Conservation (phyloP, 2,888 invertebrate genomes). For the Holacanthella duospinosa region DNA sequence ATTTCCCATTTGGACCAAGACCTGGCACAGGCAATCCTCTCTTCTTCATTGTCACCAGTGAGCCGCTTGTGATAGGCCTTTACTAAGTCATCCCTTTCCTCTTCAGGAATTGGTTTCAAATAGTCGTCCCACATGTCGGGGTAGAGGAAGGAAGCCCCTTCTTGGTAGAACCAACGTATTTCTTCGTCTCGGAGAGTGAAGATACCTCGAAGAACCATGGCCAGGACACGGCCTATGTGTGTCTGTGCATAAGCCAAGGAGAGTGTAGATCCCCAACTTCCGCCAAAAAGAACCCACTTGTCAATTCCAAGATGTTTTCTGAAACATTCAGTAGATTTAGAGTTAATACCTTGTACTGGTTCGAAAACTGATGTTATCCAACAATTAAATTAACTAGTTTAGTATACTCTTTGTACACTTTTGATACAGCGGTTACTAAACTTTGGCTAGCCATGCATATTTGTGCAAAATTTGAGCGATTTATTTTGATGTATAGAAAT, state of each 20-base stretch:
- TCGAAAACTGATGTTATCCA: too few relatives aligned
- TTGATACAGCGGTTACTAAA: too few relatives aligned
- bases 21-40: conserved; percentile 12
- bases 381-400: too few relatives aligned
- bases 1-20: conserved; percentile 26
- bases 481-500: too few relatives aligned
- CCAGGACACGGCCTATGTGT: conserved; percentile 19
- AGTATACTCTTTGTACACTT: too few relatives aligned
- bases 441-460: too few relatives aligned
- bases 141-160: conserved; percentile 21
- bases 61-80: conserved; percentile 20
- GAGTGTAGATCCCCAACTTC: conserved; percentile 24
- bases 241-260: conserved; percentile 17
- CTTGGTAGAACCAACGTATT: conserved; percentile 23
- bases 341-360: too few relatives aligned
- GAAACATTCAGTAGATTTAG: too few relatives aligned
- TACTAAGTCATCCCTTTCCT: conserved; percentile 17
- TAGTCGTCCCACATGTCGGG: conserved; percentile 24
- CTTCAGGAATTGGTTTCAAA: conserved; percentile 20
- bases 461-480: too few relatives aligned
- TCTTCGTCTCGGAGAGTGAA: conserved; percentile 21
- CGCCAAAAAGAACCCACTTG: conserved; percentile 23
- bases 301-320: conserved; percentile 20
- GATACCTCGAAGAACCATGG: conserved; percentile 20
- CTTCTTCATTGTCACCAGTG: conserved; percentile 16